phyloP scores from a whole-genome alignment of 92 coral and sea anemone species.

The Paramuricea clavata region DNA sequence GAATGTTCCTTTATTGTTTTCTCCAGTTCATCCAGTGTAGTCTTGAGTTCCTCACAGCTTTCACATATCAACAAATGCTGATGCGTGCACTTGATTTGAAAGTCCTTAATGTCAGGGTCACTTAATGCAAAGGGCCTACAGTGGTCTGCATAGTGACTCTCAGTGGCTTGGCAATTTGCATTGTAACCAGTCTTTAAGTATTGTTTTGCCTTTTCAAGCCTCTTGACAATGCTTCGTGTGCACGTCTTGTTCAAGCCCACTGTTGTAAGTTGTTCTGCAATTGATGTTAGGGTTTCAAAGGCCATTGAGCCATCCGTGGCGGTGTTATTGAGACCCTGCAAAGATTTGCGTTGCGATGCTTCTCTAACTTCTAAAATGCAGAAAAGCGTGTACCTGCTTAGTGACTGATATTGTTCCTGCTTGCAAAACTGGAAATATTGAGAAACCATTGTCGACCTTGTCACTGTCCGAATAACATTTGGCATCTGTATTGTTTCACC shows the following conservation, averaged over 20 bases:
- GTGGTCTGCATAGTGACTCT: neutral
- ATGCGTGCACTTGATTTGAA: neutral
- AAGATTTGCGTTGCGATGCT: neutral
- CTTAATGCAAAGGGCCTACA: neutral
- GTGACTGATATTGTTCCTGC: neutral
- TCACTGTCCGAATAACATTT: neutral
- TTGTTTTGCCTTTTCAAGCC: neutral
- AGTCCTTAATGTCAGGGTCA: neutral
- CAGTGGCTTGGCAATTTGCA: neutral
- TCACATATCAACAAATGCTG: neutral
- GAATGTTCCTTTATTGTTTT: neutral
- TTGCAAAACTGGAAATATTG: neutral
- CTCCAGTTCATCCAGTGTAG: neutral
- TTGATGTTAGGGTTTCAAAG: no score
- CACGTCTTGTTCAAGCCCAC: no score
- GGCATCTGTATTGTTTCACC: neutral
- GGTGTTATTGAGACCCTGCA: neutral
- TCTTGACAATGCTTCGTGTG: neutral
- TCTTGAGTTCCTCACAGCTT: neutral
- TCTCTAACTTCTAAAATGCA: neutral
- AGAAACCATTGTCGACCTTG: neutral
- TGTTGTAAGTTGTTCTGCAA: neutral
- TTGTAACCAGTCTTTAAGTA: neutral
- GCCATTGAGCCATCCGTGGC: neutral
- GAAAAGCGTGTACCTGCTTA: neutral